Evolutionary conservation across 2,113 vertebrate species (phyloP), one percentile per base, ranked within the genome.

Genomic region (Xenopus borealis): DNA sequence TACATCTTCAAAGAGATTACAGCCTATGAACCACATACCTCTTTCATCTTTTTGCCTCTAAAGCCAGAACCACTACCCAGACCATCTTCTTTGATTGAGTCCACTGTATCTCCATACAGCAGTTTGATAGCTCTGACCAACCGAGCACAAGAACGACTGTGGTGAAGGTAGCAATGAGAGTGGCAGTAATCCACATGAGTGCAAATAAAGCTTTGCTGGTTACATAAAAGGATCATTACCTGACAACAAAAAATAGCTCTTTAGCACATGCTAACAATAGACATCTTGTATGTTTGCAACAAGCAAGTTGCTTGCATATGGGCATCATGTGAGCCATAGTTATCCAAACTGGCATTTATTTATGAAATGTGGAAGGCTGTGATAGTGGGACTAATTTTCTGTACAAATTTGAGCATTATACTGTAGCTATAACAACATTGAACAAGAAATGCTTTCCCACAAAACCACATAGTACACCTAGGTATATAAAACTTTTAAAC

Each of bases 181-280:
- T 98, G 97, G 79, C 97, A 99, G 87, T 95, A 99, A 85, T 99
- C 97, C 10, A 96, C 75, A 23, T 99, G 97, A 1, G 94, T 95
- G 44, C 97, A 99, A 83, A 99, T 99, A 87, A 99, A 99, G 77
- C 96, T 99, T 79, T 99, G 97, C 85, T 99, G 97, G 86, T 98
- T 99, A 90, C 97, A 98, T 61, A 99, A 81, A 1, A 98, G 86
- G 80, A 99, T 96, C 96, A 98, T 99, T 47, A 99, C 95, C 97
- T 99, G 87, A 50, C 81, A 86, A 72, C 73, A 62, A 76, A 78
- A 80, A 57, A 72, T 30, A 64, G 18, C 19, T 44, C 14, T 50
- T 4, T 50, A 50, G 33, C 33, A 40, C 8, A 40, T 40, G 5
- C 33, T 40, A 40, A 40, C 33, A 40, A 40, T 40, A 50, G 6